Conservation (phyloP, 2,113 vertebrate genomes). For the Hepsetus odoe region DNA sequence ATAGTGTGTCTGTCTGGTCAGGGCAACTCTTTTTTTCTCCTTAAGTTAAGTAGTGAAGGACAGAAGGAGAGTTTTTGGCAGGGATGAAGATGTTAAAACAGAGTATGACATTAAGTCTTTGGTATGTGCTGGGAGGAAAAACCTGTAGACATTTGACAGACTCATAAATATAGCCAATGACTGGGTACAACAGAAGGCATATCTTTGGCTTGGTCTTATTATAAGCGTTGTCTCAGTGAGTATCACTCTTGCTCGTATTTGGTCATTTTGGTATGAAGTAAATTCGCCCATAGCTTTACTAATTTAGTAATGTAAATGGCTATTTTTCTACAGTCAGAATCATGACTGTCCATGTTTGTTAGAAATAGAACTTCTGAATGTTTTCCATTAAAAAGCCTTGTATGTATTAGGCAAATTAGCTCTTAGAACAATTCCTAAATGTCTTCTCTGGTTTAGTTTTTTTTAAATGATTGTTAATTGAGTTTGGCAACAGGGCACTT, state of each 20-base stretch:
- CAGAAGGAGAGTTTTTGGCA: conserved; percentile 12
- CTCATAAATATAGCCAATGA: not conserved
- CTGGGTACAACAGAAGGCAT: not conserved
- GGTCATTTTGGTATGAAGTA: no score
- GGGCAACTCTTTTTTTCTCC: conserved; percentile 7
- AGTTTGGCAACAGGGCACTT: not conserved
- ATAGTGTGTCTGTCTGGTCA: conserved; percentile 26
- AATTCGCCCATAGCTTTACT: no score
- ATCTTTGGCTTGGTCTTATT: not conserved
- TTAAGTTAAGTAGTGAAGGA: conserved; percentile 36
- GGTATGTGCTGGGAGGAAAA: conserved; percentile 9
- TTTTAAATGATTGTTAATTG: not conserved
- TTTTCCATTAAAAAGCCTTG: no score
- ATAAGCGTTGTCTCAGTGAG: no score
- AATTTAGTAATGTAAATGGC: no score
- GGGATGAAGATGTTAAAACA: conserved; percentile 20
- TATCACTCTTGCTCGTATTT: no score
- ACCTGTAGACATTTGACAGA: conserved; percentile 7
- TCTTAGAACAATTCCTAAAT: no score
- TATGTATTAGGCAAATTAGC: no score
- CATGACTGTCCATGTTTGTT: not conserved
- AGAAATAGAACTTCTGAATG: no score
- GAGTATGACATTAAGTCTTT: not conserved
- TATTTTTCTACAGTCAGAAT: no score
- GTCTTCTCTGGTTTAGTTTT: no score